Conservation (phyloP, 2,113 vertebrate genomes). For the Ailurus styani region DNA sequence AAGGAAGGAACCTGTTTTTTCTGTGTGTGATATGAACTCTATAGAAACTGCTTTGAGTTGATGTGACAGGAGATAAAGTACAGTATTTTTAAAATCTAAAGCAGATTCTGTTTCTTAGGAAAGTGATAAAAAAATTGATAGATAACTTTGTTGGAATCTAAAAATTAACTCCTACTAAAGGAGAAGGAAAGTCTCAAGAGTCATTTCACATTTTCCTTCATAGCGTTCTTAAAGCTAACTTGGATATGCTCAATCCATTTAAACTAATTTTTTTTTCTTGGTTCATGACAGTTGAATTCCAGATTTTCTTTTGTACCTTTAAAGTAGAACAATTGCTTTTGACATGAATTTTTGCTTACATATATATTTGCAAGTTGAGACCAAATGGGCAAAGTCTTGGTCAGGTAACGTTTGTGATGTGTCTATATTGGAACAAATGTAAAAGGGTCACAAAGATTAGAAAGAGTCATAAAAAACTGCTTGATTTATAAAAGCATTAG, state of each 20-base stretch:
- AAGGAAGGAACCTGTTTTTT: background rate
- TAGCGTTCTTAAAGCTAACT: background rate
- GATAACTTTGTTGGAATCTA: background rate
- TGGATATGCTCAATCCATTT: background rate
- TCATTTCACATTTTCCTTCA: background rate
- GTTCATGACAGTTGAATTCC: slow-evolving; percentile 35
- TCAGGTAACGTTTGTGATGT: slow-evolving; percentile 10
- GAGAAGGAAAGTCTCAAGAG: background rate
- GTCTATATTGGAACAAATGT: slow-evolving; percentile 43
- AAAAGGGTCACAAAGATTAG: slow-evolving; percentile 40
- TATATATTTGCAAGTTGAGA: slow-evolving; percentile 43
- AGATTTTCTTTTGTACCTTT: slow-evolving; percentile 37
- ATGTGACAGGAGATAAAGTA: background rate
- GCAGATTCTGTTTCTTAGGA: slow-evolving; percentile 2
- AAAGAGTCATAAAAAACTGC: slow-evolving; percentile 17
- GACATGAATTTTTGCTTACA: slow-evolving; percentile 22
- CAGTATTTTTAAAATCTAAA: background rate
- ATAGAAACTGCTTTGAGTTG: background rate
- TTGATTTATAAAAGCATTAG: slow-evolving; percentile 61
- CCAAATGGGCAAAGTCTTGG: slow-evolving; percentile 42
- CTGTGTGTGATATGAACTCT: background rate
- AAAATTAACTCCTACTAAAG: background rate
- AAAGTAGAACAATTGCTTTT: slow-evolving; percentile 11
- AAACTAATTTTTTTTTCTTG: slow-evolving; percentile 3
- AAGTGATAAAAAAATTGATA: background rate